Evolutionary conservation across 2,888 invertebrate species (phyloP).

Genomic region (Melanostoma scalare): DNA sequence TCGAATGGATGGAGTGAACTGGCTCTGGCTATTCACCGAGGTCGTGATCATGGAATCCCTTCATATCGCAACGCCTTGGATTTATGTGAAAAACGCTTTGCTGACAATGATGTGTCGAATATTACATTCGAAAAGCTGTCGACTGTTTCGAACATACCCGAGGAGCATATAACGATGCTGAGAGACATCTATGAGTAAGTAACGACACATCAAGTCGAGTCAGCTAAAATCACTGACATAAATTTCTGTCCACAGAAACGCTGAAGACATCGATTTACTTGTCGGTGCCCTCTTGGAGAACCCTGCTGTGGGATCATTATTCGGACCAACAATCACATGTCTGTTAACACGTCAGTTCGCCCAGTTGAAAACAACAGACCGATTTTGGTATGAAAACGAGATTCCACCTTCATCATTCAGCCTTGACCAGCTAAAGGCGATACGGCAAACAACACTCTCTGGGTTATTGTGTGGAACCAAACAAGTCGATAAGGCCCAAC

Average conservation of each 20-base stretch:
- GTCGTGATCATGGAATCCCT: slow-evolving; percentile 91
- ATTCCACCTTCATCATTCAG: slow-evolving; percentile 92
- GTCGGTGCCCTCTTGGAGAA: slow-evolving; percentile 92
- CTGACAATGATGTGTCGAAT: slow-evolving; percentile 74
- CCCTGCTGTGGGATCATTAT: slow-evolving; percentile 89
- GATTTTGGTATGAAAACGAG: slow-evolving; percentile 98
- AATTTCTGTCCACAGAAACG: slow-evolving; percentile 80
- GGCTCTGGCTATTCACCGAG: slow-evolving; percentile 84
- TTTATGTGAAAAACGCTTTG: slow-evolving; percentile 83
- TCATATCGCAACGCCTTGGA: slow-evolving; percentile 88
- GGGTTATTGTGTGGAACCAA: slow-evolving; percentile 91
- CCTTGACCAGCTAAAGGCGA: slow-evolving; percentile 89
- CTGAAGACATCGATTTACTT: slow-evolving; percentile 92
- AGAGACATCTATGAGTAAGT: slow-evolving; percentile 87
- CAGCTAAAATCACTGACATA: slow-evolving; percentile 21
- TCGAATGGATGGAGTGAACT: slow-evolving; percentile 83
- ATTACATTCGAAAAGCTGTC: slow-evolving; percentile 78
- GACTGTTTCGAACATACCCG: slow-evolving; percentile 78
- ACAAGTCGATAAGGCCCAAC: slow-evolving; percentile 88
- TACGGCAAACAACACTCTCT: slow-evolving; percentile 90
- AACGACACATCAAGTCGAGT: background rate
- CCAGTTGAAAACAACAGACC: slow-evolving; percentile 91
- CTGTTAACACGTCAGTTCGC: slow-evolving; percentile 92
- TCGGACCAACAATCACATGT: slow-evolving; percentile 95
- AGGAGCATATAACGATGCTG: slow-evolving; percentile 85